Conservation (phyloP, 1,140 invertebrate genomes). For the Coptotermes formosanus region DNA sequence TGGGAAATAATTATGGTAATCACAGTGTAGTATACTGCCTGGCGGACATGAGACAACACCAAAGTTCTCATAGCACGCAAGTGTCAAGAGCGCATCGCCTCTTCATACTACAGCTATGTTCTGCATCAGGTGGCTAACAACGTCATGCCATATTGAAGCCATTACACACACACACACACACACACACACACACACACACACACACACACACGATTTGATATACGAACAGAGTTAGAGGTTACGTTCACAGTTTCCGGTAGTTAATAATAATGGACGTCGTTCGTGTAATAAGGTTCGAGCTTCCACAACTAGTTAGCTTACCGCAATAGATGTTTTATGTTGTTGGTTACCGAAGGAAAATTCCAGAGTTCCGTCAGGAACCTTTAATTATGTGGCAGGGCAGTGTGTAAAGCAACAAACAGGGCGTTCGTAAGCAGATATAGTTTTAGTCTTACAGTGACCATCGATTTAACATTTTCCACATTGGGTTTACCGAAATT, state of each 20-base stretch:
- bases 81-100: neutral
- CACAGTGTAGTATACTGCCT: neutral
- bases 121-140: neutral
- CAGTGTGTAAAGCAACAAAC: no score
- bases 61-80: neutral
- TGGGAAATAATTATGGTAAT: neutral
- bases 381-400: no score
- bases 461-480: no score
- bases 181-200: neutral
- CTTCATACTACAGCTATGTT: neutral
- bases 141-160: neutral
- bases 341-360: no score
- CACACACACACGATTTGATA: neutral
- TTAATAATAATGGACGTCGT: neutral
- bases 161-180: neutral
- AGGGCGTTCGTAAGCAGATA: no score
- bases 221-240: neutral
- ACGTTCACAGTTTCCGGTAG: neutral
- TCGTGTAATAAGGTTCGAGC: neutral
- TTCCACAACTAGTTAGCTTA: no score
- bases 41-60: neutral
- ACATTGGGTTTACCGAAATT: no score
- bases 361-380: no score
- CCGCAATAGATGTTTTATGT: no score
- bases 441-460: no score